Conservation (phyloP, 2,797 vertebrate genomes). For the Tokudaia muenninki region DNA sequence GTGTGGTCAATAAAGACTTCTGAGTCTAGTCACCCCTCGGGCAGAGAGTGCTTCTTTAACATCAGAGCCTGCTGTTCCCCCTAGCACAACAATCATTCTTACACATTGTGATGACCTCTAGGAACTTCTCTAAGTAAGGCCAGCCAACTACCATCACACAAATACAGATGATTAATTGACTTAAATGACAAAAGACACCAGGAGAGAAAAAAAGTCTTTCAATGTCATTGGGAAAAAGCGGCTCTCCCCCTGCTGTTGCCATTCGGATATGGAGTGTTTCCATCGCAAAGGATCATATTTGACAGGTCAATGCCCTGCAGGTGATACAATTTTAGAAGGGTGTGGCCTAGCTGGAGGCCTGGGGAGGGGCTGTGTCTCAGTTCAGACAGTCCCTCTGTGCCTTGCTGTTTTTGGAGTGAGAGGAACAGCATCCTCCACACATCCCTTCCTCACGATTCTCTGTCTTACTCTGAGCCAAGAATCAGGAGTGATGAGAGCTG, state of each 20-base stretch:
- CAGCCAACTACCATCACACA: conserved; percentile 13
- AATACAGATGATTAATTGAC: conserved; percentile 20
- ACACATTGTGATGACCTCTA: background rate
- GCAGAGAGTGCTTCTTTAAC: background rate
- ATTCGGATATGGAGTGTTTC: background rate
- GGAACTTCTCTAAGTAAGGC: background rate
- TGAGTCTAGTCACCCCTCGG: background rate
- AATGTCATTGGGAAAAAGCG: background rate
- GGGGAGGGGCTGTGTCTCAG: background rate
- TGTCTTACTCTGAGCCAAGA: background rate
- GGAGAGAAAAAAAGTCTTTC: background rate
- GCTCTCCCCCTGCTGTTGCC: background rate
- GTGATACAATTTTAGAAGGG: background rate
- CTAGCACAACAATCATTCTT: background rate
- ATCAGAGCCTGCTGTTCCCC: conserved; percentile 37
- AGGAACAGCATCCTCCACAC: background rate
- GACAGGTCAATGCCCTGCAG: no score
- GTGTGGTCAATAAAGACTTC: conserved; percentile 19
- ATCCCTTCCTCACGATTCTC: background rate
- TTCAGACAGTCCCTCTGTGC: background rate
- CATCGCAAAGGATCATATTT: background rate
- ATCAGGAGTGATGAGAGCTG: background rate
- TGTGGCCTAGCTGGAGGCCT: background rate
- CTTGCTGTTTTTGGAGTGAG: background rate
- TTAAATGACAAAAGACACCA: conserved; percentile 24